phyloP scores from a whole-genome alignment of 2,113 vertebrate genomes.

The Rhombomys opimus region DNA sequence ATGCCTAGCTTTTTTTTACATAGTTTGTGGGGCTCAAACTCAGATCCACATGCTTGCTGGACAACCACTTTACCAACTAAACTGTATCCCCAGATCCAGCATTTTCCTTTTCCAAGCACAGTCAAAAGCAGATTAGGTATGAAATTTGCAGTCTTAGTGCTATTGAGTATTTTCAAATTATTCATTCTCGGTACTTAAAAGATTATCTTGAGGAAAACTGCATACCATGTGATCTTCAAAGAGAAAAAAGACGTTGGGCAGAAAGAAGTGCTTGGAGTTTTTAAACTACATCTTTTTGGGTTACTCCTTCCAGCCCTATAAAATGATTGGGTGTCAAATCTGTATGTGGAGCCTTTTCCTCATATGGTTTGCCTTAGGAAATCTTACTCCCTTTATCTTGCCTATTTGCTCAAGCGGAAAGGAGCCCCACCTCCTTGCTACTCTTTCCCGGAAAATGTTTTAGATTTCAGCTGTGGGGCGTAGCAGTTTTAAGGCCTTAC shows the following conservation, averaged over 20 bases:
- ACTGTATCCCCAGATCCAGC: neutral
- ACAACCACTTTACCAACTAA: neutral
- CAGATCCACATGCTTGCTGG: neutral
- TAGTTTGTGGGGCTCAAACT: neutral
- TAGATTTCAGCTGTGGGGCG: neutral
- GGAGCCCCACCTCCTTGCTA: neutral
- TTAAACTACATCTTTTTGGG: conserved; percentile 33
- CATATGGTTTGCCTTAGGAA: conserved; percentile 39
- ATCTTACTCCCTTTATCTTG: neutral
- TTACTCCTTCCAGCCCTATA: conserved; percentile 6
- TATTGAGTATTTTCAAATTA: conserved; percentile 8
- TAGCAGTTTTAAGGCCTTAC: neutral
- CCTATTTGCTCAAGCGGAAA: neutral
- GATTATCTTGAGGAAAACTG: neutral
- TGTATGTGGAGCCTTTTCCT: conserved; percentile 31
- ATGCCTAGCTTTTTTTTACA: neutral
- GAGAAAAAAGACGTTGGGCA: neutral
- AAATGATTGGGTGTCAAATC: conserved; percentile 42
- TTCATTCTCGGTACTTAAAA: neutral
- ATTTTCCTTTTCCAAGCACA: neutral
- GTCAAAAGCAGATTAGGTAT: neutral
- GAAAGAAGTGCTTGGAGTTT: conserved; percentile 57
- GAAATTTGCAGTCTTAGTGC: neutral
- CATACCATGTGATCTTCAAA: neutral
- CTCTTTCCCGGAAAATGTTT: neutral